A percentile compares a stretch with the other conserved stretches of the same genome.
Evolutionary conservation across 2,113 vertebrate genomes (phyloP).

Genomic region (Cairina moschata): DNA sequence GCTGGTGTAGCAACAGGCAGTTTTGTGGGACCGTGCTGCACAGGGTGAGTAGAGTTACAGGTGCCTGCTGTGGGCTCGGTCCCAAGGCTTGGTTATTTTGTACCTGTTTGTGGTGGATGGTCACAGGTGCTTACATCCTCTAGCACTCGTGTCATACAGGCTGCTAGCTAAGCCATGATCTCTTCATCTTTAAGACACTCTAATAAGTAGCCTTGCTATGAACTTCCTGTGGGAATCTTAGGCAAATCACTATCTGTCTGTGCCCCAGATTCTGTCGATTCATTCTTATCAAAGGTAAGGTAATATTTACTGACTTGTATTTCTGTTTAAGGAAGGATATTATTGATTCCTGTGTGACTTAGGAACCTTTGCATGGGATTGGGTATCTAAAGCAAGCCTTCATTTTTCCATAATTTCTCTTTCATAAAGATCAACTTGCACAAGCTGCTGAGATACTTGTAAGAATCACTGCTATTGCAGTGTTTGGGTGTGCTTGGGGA

Average conservation of each 20-base stretch:
- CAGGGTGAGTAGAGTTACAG: background rate
- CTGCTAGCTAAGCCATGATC: background rate
- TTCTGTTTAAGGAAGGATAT: background rate
- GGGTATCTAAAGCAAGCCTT: background rate
- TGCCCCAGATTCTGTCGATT: constrained; percentile 31
- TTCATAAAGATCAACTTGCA: background rate
- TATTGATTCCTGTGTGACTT: background rate
- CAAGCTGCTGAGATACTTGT: background rate
- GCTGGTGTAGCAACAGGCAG: fast-evolving
- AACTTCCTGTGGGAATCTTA: constrained; percentile 15
- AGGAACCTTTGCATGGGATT: background rate
- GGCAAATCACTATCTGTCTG: constrained; percentile 9
- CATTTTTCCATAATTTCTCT: background rate
- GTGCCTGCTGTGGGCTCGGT: background rate
- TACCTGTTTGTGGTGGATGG: background rate
- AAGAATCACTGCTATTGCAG: background rate
- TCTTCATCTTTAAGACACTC: constrained; percentile 2
- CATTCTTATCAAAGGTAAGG: background rate
- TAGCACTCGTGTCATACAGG: background rate
- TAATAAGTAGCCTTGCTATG: background rate
- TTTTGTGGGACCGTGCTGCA: background rate
- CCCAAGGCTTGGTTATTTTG: background rate
- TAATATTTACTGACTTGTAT: background rate
- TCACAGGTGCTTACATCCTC: background rate
- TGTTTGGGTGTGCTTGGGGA: background rate